Conservation (phyloP, 2,797 vertebrate genomes). For the Liasis olivaceus region DNA sequence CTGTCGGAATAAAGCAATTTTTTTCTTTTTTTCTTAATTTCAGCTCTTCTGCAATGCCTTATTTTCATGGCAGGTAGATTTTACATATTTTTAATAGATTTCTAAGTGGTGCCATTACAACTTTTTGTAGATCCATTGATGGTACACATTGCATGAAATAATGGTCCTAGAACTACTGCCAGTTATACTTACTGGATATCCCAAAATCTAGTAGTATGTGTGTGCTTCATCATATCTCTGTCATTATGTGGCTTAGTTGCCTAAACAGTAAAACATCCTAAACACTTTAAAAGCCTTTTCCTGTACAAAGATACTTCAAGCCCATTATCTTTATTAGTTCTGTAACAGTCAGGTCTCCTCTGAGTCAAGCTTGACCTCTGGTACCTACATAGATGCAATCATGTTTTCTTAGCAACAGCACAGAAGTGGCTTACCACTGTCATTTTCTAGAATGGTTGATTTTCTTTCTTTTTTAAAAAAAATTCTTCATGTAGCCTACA, state of each 20-base stretch:
- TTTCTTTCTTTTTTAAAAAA: no score
- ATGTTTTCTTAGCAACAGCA: no score
- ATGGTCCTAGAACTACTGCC: not conserved
- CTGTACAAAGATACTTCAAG: not conserved
- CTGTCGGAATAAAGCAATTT: not conserved
- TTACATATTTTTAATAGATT: not conserved
- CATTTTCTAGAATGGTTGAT: no score
- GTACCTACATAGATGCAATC: no score
- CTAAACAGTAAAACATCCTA: not conserved
- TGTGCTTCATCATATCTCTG: not conserved
- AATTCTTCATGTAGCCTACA: no score
- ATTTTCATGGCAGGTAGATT: not conserved
- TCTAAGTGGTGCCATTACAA: not conserved
- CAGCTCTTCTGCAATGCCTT: not conserved
- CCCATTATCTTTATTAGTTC: no score
- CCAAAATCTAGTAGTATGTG: not conserved
- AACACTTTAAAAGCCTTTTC: not conserved
- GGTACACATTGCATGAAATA: not conserved
- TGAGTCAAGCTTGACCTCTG: no score
- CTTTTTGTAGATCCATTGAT: not conserved
- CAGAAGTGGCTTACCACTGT: no score
- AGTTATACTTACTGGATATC: not conserved
- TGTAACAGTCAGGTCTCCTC: no score
- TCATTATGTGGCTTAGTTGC: not conserved
- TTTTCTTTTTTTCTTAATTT: no score